phyloP scores from a whole-genome alignment of 2,888 invertebrate genomes.

The Diachrysia chrysitis region DNA sequence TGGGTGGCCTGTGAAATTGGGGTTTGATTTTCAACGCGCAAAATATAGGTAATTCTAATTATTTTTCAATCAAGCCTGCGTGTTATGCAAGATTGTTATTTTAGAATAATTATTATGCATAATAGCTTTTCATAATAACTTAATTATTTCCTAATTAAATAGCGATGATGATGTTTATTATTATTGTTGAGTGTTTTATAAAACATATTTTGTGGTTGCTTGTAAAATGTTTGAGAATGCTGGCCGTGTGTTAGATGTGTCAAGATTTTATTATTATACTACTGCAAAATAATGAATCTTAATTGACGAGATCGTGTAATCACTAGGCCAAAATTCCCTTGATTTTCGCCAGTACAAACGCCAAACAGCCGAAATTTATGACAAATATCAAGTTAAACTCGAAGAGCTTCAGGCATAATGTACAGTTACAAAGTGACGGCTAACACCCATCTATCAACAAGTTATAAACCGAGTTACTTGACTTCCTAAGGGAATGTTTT shows the following conservation, averaged over 20 bases:
- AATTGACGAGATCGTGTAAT: background rate
- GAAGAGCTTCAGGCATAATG: constrained; percentile 20
- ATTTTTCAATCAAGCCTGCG: constrained; percentile 55
- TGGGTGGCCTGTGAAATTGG: constrained; percentile 39
- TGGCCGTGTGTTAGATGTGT: too few species aligned
- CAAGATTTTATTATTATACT: too few species aligned
- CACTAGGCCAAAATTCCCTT: background rate
- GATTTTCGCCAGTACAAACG: background rate
- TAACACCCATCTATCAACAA: constrained; percentile 62
- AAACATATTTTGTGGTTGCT: background rate
- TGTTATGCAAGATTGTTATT: constrained; percentile 30
- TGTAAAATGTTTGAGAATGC: too few species aligned
- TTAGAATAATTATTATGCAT: constrained; percentile 6
- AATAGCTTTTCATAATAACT: background rate
- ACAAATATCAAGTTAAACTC: constrained; percentile 35
- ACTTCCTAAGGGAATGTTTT: constrained; percentile 42
- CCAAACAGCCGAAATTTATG: constrained; percentile 12
- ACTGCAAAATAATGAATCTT: too few species aligned
- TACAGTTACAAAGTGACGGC: constrained; percentile 39
- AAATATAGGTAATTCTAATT: constrained; percentile 54
- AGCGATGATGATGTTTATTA: background rate
- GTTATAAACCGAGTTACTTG: constrained; percentile 52
- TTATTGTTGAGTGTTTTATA: too few species aligned
- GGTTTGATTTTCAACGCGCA: constrained; percentile 49
- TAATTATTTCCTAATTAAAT: background rate